These are phyloP conservation scores for Dicycla oo DNA, from an alignment of 2,888 invertebrate genomes.

Conservation along the genomic window DNA sequence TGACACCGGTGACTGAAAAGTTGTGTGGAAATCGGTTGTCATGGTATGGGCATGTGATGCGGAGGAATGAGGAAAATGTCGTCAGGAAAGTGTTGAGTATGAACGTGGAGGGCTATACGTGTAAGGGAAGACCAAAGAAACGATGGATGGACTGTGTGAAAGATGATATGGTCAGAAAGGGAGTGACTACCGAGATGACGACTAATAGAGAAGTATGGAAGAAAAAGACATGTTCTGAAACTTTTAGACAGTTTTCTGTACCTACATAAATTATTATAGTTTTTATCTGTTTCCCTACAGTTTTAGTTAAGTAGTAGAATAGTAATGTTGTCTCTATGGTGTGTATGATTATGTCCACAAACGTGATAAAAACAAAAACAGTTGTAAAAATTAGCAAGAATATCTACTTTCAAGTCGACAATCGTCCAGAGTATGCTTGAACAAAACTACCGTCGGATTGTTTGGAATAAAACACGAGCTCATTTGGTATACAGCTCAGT, in stretches of 20 bases:
- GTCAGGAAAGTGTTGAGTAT: not conserved
- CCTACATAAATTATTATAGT: not conserved
- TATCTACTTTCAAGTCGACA: slow-evolving; percentile 60
- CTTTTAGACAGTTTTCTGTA: not conserved
- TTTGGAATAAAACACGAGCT: slow-evolving; percentile 74
- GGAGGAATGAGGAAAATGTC: not conserved
- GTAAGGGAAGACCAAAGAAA: not conserved
- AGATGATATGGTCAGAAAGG: too few relatives aligned
- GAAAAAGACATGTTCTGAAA: too few relatives aligned
- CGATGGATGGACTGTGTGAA: too few relatives aligned
- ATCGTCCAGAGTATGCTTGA: slow-evolving; percentile 69
- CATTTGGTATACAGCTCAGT: slow-evolving; percentile 74
- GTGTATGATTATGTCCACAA: not conserved
- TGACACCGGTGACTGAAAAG: too few relatives aligned
- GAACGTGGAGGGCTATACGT: too few relatives aligned
- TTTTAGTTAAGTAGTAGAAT: not conserved
- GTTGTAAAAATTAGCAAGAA: slow-evolving; percentile 50
- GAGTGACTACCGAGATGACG: too few relatives aligned
- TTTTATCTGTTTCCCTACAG: not conserved
- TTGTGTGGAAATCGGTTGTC: too few relatives aligned
- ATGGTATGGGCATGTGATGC: too few relatives aligned
- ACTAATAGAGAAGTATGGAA: too few relatives aligned
- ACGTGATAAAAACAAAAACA: slow-evolving; percentile 28
- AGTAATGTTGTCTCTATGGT: not conserved
- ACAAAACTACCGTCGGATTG: slow-evolving; percentile 71